Evolutionary conservation across 2,888 invertebrate genomes (phyloP).

Genomic region (Leucoma salicis): DNA sequence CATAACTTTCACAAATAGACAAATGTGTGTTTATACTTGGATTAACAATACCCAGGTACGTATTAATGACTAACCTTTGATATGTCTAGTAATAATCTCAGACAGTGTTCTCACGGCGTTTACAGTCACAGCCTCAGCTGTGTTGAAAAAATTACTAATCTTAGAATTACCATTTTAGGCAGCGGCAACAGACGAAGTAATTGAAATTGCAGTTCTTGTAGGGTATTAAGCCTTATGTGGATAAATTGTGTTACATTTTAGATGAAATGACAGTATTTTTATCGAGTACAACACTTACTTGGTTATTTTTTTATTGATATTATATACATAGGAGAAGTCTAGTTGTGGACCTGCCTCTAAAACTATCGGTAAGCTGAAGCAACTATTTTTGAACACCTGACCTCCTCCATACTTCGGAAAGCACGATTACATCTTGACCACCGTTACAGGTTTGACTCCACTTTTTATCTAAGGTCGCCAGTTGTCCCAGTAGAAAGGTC

Average conservation of each 20-base stretch:
- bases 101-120: conserved; percentile 44
- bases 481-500: too few relatives aligned
- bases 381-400: too few relatives aligned
- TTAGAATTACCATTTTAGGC: conserved; percentile 55
- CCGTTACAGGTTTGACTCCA: too few relatives aligned
- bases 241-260: conserved; percentile 5
- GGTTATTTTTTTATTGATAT: too few relatives aligned
- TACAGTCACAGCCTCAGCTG: conserved; percentile 14
- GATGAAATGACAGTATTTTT: conserved; percentile 17
- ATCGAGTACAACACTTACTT: conserved; percentile 1
- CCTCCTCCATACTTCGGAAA: too few relatives aligned
- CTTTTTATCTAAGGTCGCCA: too few relatives aligned
- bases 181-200: conserved; percentile 39
- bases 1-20: background rate
- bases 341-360: too few relatives aligned
- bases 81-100: conserved; percentile 16
- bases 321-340: too few relatives aligned
- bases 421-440: too few relatives aligned
- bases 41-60: conserved; percentile 8
- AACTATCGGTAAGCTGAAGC: too few relatives aligned
- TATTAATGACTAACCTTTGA: conserved; percentile 9
- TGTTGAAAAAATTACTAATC: conserved; percentile 27
- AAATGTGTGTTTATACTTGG: background rate
- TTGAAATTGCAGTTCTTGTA: conserved; percentile 17
- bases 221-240: conserved; percentile 7